Conservation (phyloP, 2,113 vertebrate species). For the Apistogramma diplotaenia region DNA sequence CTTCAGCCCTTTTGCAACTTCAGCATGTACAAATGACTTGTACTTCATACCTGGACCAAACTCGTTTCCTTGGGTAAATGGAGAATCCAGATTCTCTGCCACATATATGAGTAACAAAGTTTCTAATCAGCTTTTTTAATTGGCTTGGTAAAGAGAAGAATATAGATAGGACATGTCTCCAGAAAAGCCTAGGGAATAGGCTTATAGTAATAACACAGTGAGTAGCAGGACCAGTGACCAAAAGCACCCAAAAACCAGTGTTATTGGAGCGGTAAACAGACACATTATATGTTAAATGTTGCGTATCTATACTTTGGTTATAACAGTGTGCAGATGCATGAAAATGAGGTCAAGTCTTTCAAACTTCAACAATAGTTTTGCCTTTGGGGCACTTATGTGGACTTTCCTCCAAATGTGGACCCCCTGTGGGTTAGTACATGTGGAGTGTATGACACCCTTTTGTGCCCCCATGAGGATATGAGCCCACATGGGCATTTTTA, state of each 20-base stretch:
- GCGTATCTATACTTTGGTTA: neutral
- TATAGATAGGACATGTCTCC: neutral
- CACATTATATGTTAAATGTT: neutral
- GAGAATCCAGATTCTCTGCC: neutral
- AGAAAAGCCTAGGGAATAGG: neutral
- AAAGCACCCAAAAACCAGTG: neutral
- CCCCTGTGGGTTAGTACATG: neutral
- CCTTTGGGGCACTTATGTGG: neutral
- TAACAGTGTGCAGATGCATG: neutral
- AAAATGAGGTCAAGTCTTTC: neutral
- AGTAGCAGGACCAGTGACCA: neutral
- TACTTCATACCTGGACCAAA: neutral
- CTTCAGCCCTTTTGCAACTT: neutral
- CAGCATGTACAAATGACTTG: neutral
- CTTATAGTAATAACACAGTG: no score
- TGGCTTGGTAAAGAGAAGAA: no score
- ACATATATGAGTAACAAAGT: no score
- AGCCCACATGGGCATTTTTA: neutral
- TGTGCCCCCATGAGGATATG: neutral
- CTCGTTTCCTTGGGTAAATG: neutral
- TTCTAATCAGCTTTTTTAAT: no score
- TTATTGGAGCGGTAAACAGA: neutral
- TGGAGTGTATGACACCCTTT: neutral
- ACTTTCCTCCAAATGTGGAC: neutral
- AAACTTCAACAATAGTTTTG: neutral